Evolutionary conservation across 1,140 invertebrate genomes (phyloP).

Genomic region (Magallana angulata): DNA sequence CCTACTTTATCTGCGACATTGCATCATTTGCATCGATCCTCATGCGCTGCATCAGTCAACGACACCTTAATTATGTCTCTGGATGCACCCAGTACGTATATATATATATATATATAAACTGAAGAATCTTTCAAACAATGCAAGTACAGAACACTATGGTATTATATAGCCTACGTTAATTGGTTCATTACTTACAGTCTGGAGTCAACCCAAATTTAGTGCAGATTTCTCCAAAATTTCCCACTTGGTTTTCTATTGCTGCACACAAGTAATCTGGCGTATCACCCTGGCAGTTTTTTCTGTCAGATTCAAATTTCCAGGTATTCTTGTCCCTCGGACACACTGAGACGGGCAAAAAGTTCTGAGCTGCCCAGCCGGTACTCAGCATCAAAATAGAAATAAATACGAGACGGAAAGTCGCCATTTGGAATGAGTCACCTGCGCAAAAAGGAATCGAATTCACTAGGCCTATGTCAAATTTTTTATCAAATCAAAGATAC

Average conservation of each 20-base stretch:
- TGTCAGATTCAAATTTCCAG: not conserved
- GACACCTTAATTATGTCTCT: too few relatives aligned
- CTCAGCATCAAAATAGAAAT: not conserved
- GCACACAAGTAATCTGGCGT: slow-evolving; percentile 16
- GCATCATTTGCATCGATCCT: too few relatives aligned
- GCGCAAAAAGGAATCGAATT: too few relatives aligned
- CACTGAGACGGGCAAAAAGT: not conserved
- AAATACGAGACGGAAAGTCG: not conserved
- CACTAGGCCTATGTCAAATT: too few relatives aligned
- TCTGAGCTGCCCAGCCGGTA: not conserved
- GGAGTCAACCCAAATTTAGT: not conserved
- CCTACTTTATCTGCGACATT: too few relatives aligned
- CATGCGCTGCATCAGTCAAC: not conserved
- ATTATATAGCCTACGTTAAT: too few relatives aligned
- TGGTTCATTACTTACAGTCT: not conserved
- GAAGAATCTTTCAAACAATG: too few relatives aligned
- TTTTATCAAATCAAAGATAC: too few relatives aligned
- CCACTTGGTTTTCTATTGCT: not conserved
- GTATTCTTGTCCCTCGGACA: not conserved
- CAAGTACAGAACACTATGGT: too few relatives aligned
- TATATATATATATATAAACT: too few relatives aligned
- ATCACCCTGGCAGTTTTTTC: not conserved
- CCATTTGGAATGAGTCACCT: not conserved
- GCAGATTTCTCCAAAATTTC: not conserved
- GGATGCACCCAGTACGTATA: too few relatives aligned